Evolutionary conservation across 2,113 vertebrate species (phyloP), one percentile per base, ranked within the genome.

Genomic region (Apodemus sylvaticus): DNA sequence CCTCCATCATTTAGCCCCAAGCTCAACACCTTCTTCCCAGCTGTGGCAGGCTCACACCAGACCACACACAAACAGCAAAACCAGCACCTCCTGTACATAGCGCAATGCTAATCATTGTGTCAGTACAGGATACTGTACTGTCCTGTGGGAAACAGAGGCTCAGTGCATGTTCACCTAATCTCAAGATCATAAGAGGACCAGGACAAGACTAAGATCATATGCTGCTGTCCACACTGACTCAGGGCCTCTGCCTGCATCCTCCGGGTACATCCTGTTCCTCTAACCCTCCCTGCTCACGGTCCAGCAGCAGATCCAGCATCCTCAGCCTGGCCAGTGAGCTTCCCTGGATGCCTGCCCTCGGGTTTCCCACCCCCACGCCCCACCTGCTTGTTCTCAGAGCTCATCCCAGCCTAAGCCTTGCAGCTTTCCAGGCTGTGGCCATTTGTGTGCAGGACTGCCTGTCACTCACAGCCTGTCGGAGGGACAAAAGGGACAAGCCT

Each of bases 241-340:
- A 19, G 12, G n/a, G 7, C 36, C 1, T 16, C 45, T 10, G 5
- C 70, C 83, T 24, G 7, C 60, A 26, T 11, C 12, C 3, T 48
- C 60, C 24, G 7, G 4, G n/a, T 53, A 17, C n/a, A 31, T 3
- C 0, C 0, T 14, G 58, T 34, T 5, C n/a, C 42, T 22, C 45
- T 58, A 13, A 2, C 58, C 10, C 48, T 34, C 51, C n/a, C 31
- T 3, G 39, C 89, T 51, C 11, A 26, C 36, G 31, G 9, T 1
- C 79, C 48, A 31, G 48, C 48, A 31, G 2, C n/a, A n/a, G n/a
- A 10, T 71, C 20, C 45, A 26, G 68, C 45, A 11, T 29, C 29
- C 78, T 19, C 7, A 7, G 36, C 8, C 78, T 20, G 55, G 48
- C 74, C 26, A 34, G 31, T 48, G 31, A 70, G 22, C 22, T 19